Base-by-base conservation (phyloP, 2,797 vertebrate genomes). In the Phrynocephalus vlangalii region DNA sequence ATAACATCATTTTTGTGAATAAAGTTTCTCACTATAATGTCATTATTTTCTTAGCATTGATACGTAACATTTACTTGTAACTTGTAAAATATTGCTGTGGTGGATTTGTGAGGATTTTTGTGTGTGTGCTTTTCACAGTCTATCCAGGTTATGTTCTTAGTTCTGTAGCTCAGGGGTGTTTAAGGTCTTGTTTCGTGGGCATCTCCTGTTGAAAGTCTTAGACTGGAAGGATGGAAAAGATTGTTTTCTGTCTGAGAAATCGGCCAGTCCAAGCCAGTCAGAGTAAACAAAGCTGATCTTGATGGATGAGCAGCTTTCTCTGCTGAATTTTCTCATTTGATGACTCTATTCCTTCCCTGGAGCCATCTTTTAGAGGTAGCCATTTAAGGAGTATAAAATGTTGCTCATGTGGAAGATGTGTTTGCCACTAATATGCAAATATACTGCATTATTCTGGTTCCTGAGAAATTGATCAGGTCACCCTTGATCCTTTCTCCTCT, bases 391-490 rank as follows among this genome's bases (percentile, higher is more conserved):
- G 56, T n/a, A 63, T 10, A 38, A 77, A 67, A 11, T 56, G 24
- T 77, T 13, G 50, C 28, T 15, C 16, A 66, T 67, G 48, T 30
- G n/a, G 22, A 33, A 82, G 71, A 63, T 63, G 24, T 79, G 84
- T 78, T 78, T 50, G 28, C 30, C 78, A 38, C 16, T 28, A 68
- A 80, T 80, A 72, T 86, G 77, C 44, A 60, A 85, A 79, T 60
- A n/a, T 38, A 72, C 16, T 38, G 44, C 68, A 30, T 38, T 70
- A 60, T 86, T 81, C 33, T 48, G 33, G 68, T 70, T 73, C 26
- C 63, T 80, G 79, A 73, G 60, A 48, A 73, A 81, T 80, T 86
- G 60, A 63, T 73, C 4, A 18, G 48, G 52, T n/a, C 5, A 24
- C 24, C 33, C 9, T 73, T 73, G 52, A 81, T 86, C 26, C 78